Base-by-base conservation (phyloP, 2,888 invertebrate genomes). In the Tetragonisca angustula region DNA sequence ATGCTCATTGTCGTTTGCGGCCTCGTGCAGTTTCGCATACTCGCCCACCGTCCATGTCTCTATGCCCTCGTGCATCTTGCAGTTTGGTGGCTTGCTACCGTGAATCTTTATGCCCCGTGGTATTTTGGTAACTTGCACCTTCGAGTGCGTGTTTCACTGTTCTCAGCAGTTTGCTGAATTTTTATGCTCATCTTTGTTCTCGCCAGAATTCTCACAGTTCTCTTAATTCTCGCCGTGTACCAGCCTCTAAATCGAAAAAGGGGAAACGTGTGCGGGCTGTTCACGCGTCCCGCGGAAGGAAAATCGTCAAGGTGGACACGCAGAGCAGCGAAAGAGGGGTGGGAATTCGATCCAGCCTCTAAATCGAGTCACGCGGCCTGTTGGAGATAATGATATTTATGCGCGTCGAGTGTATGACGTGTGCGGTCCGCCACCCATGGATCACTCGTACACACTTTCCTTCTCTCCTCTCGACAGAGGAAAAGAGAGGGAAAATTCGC, bases 351-450 rank as follows among this genome's bases (percentile, higher is more conserved):
- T 88, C 85, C 43, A 80, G 76, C 74, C 82, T 88, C 69, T 68
- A 86, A 91, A 91, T 91, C 90, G 87, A 91, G 90, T 91, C 91
- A 91, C 87, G 81, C 87, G 90, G 87, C 86, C 90, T 88, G 91
- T 87, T 91, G 87, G 90, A 90, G 90, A 90, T 91, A 91, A 91
- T 90, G 91, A 91, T 91, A 91, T 91, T 91, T 91, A 91, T 91
- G 90, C 91, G 89, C 90, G 91, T 90, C 88, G 87, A 91, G 88
- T 87, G 86, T 91, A 89, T 85, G 90, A 91, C 85, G 87, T 82
- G 90, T 88, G 50, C 50, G 87, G 90, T 77, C 80, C 59, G 84
- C 81, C 84, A 76, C 88, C 86, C 87, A 80, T 84, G 87, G 83
- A 90, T 89, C 83, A 83, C 84, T 69, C 87, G 79, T 88, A 82